Conservation (phyloP, 2,113 vertebrate genomes). For the Jaculus jaculus region DNA sequence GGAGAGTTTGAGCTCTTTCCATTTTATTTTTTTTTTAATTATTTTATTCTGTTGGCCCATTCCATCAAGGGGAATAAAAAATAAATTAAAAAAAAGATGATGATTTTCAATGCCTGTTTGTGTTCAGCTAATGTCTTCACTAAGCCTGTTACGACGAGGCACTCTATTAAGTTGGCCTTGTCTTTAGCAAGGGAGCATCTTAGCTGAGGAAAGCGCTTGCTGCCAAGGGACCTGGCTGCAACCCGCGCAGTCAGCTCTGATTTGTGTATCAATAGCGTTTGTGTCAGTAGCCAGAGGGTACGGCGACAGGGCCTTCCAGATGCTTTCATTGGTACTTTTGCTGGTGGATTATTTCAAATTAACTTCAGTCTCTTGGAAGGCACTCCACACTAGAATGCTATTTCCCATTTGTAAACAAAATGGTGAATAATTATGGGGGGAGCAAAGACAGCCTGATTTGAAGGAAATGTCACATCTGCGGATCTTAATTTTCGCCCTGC, state of each 20-base stretch:
- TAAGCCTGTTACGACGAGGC: not conserved
- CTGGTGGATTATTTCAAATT: conserved; percentile 78
- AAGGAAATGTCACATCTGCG: conserved; percentile 39
- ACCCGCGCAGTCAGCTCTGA: conserved; percentile 32
- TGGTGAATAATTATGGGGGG: conserved; percentile 72
- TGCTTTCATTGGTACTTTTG: conserved; percentile 72
- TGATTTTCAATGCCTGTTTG: not conserved
- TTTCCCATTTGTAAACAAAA: conserved; percentile 77
- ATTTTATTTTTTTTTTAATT: conserved; percentile 1
- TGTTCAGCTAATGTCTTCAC: conserved; percentile 25
- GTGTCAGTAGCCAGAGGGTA: conserved; percentile 76
- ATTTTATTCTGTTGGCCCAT: not conserved
- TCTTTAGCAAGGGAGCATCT: conserved; percentile 12
- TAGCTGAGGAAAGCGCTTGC: not conserved
- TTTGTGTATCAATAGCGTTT: conserved; percentile 67
- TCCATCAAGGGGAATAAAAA: not conserved
- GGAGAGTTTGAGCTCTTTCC: conserved; percentile 3
- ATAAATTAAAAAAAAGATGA: not conserved
- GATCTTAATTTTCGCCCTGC: conserved; percentile 66
- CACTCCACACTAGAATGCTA: conserved; percentile 34
- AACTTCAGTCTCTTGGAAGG: conserved; percentile 74
- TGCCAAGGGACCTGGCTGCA: not conserved
- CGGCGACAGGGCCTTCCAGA: conserved; percentile 60
- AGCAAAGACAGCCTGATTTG: conserved; percentile 49
- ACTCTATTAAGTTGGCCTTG: not conserved